Percentiles rank a stretch among this genome's conserved stretches.
phyloP scores from a whole-genome alignment of 2,888 invertebrate species.

The Kuschelorhynchus macadamiae region DNA sequence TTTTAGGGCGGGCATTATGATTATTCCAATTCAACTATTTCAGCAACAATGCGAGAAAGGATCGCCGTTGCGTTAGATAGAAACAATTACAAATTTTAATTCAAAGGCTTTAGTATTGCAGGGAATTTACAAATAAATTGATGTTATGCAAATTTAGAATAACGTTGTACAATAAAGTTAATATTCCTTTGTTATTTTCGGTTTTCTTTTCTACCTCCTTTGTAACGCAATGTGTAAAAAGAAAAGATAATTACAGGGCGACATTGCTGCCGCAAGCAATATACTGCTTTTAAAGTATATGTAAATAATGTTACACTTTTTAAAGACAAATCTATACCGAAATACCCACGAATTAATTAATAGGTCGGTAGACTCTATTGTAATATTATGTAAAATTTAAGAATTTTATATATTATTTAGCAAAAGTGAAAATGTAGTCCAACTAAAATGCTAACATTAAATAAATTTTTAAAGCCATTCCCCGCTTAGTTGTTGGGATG shows the following conservation, averaged over 20 bases:
- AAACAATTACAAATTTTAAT: constrained; percentile 39
- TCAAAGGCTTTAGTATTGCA: constrained; percentile 15
- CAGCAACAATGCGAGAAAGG: constrained; percentile 27
- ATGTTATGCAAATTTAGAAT: constrained; percentile 36
- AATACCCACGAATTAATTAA: no score
- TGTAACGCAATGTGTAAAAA: constrained; percentile 14
- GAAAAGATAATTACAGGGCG: constrained; percentile 32
- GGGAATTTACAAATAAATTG: constrained; percentile 39
- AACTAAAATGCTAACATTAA: no score
- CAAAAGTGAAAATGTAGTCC: no score
- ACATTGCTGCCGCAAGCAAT: constrained; percentile 8
- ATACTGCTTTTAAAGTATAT: no score
- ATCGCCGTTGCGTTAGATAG: constrained; percentile 10
- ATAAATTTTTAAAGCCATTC: no score
- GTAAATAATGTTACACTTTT: no score
- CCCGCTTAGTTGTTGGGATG: no score
- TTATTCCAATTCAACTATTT: constrained; percentile 29
- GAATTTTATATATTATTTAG: no score
- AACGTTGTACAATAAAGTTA: constrained; percentile 26
- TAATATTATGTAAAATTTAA: no score
- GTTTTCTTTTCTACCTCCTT: constrained; percentile 15
- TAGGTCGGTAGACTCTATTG: no score
- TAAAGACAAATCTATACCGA: no score
- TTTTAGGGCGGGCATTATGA: constrained; percentile 32
- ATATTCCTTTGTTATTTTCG: constrained; percentile 27